Conservation (phyloP, 2,888 invertebrate genomes). For the Pristionchus japonicus region DNA sequence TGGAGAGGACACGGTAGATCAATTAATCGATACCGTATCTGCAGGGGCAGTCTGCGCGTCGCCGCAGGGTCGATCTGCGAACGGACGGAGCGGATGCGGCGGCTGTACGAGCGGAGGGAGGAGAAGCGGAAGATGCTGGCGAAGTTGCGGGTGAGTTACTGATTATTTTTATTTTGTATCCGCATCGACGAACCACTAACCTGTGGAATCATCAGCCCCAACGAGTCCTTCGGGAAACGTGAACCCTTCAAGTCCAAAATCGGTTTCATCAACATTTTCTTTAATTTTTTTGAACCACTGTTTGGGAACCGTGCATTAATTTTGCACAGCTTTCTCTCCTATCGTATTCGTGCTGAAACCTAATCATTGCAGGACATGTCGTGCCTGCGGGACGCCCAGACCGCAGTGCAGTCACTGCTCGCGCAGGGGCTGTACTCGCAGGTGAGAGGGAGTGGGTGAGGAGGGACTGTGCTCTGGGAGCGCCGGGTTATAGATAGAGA, state of each 20-base stretch:
- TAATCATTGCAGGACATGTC: slow-evolving; percentile 65
- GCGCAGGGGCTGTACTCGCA: slow-evolving; percentile 94
- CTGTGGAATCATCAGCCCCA: no score
- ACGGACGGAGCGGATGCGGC: slow-evolving; percentile 60
- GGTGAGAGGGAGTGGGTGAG: not conserved
- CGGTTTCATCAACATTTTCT: no score
- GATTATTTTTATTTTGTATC: no score
- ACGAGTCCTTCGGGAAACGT: no score
- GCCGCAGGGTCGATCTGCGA: slow-evolving; percentile 59
- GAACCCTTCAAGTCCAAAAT: no score
- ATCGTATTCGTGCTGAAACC: not conserved
- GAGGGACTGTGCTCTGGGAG: not conserved
- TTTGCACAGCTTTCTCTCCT: not conserved
- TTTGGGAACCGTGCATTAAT: no score
- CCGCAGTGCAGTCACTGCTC: slow-evolving; percentile 92
- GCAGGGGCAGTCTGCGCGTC: not conserved
- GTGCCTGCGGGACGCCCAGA: slow-evolving; percentile 86
- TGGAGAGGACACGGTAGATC: not conserved
- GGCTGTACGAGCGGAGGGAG: slow-evolving; percentile 62
- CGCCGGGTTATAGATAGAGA: not conserved
- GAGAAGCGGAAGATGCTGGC: slow-evolving; percentile 62
- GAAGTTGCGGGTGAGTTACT: slow-evolving; percentile 58
- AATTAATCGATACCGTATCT: not conserved
- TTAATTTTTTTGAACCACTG: no score
- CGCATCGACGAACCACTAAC: no score